Evolutionary conservation across 2,113 vertebrate species (phyloP).

Genomic region (Hepsetus odoe): DNA sequence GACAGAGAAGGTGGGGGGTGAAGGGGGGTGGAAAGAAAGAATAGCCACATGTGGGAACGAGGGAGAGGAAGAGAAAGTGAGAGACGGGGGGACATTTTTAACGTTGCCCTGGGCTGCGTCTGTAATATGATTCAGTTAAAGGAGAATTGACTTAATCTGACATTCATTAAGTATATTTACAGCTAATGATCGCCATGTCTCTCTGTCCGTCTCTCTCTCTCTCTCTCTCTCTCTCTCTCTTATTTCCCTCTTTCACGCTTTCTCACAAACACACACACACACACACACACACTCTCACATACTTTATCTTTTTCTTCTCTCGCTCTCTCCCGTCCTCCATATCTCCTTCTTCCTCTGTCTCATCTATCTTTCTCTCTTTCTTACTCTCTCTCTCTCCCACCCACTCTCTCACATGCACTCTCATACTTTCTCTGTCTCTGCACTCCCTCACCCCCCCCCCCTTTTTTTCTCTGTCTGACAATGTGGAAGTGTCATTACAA

Average conservation of each 20-base stretch:
- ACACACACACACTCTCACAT: slow-evolving; percentile 11
- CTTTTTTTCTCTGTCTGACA: slow-evolving; percentile 46
- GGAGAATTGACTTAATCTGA: slow-evolving; percentile 56
- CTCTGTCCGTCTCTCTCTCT: slow-evolving; percentile 6
- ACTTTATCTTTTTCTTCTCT: slow-evolving; percentile 48
- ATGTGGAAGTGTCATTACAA: slow-evolving; percentile 38
- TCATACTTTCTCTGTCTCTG: too few species aligned
- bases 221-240: slow-evolving; percentile 11
- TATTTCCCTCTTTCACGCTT: slow-evolving; percentile 19
- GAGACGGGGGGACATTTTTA: slow-evolving; percentile 44
- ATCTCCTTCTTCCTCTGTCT: neutral
- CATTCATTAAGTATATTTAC: slow-evolving; percentile 54
- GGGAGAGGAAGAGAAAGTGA: slow-evolving; percentile 18
- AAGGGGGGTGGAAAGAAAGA: slow-evolving; percentile 45
- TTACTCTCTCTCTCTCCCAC: neutral
- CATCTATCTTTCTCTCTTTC: slow-evolving; percentile 49
- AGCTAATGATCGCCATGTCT: slow-evolving; percentile 47
- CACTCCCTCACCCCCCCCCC: neutral
- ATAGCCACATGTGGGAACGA: slow-evolving; percentile 42
- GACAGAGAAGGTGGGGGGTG: slow-evolving; percentile 19
- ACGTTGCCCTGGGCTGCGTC: slow-evolving; percentile 39
- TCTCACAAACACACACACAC: too few species aligned
- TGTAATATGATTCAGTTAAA: slow-evolving; percentile 56
- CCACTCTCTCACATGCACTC: too few species aligned
- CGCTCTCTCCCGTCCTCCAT: slow-evolving; percentile 42